A percentile compares a stretch with the other conserved stretches of the same genome.
Evolutionary conservation across 2,888 invertebrate genomes (phyloP).

Genomic region (Eristalis intricaria): DNA sequence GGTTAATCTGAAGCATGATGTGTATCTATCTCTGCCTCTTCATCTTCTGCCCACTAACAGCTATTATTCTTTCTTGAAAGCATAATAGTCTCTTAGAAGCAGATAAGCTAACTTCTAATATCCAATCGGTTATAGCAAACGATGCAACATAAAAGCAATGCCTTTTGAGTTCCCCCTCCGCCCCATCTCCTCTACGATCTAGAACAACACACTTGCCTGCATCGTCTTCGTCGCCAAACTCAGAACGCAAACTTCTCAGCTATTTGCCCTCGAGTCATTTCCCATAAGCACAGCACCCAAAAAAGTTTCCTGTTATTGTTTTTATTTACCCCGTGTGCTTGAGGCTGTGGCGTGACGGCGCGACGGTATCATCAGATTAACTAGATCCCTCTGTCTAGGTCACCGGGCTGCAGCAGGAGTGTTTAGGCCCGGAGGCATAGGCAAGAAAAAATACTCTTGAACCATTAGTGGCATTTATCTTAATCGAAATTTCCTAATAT

Average conservation of each 20-base stretch:
- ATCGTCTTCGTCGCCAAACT: background rate
- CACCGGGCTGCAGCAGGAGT: background rate
- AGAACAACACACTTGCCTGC: background rate
- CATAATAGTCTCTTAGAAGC: no score
- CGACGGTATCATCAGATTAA: background rate
- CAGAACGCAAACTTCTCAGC: background rate
- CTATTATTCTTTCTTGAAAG: no score
- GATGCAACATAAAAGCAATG: background rate
- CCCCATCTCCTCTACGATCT: background rate
- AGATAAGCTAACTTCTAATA: background rate
- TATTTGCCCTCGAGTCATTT: background rate
- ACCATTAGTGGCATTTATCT: constrained; percentile 14
- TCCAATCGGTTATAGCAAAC: background rate
- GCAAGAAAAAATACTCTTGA: background rate
- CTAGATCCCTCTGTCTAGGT: background rate
- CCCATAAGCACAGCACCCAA: background rate
- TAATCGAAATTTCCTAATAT: constrained; percentile 23
- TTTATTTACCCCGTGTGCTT: background rate
- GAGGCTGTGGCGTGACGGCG: background rate
- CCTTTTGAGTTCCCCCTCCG: background rate
- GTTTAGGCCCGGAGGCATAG: background rate
- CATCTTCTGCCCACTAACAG: no score
- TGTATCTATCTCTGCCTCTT: no score
- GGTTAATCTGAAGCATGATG: no score
- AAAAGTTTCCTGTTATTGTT: background rate